These are phyloP conservation scores for Acanthoscelides obtectus DNA, from an alignment of 2,888 invertebrate genomes.

Conservation along the genomic window DNA sequence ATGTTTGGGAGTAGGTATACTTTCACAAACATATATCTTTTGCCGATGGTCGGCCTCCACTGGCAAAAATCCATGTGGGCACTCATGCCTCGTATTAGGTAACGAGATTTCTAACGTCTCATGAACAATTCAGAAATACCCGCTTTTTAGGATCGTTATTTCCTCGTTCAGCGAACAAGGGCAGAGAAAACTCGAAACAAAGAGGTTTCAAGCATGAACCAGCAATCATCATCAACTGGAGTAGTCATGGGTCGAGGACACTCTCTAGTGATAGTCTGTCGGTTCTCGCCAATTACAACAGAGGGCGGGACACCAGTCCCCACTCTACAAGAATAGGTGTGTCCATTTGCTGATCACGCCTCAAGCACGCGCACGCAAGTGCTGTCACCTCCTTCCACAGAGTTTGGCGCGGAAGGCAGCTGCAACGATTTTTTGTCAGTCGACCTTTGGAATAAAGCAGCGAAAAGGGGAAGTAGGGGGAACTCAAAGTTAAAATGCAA, in stretches of 20 bases:
- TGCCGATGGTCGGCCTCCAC: too few species aligned
- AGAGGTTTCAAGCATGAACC: too few species aligned
- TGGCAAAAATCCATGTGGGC: too few species aligned
- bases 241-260: not conserved
- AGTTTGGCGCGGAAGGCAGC: conserved; percentile 26
- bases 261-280: not conserved
- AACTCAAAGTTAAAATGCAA: conserved; percentile 3
- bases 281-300: conserved; percentile 18
- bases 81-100: too few species aligned
- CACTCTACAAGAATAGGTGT: conserved; percentile 21
- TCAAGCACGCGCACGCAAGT: conserved; percentile 17
- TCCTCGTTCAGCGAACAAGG: not conserved
- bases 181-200: not conserved
- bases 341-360: conserved; percentile 16
- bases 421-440: conserved; percentile 43
- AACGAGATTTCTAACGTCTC: too few species aligned
- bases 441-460: conserved; percentile 23
- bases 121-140: too few species aligned
- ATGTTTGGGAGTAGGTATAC: too few species aligned
- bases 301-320: conserved; percentile 16
- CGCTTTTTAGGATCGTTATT: not conserved
- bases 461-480: conserved; percentile 23
- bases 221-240: not conserved
- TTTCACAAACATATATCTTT: too few species aligned
- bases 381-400: not conserved